Evolutionary conservation across 2,888 invertebrate species (phyloP).

Genomic region (Agelastica alni): DNA sequence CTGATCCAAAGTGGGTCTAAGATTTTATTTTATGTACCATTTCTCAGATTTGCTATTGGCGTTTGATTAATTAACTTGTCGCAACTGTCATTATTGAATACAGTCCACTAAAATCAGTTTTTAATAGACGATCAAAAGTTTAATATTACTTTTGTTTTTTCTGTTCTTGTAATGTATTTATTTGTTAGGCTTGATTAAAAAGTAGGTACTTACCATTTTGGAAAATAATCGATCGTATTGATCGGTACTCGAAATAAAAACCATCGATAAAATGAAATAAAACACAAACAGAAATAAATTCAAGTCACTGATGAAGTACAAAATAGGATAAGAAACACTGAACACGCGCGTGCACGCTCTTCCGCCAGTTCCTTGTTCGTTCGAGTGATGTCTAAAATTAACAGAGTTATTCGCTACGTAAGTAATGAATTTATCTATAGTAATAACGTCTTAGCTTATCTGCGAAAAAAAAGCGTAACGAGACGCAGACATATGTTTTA

Average conservation of each 20-base stretch:
- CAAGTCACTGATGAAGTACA: background rate
- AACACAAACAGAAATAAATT: background rate
- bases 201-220: constrained; percentile 25
- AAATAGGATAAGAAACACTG: no score
- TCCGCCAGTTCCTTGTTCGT: constrained; percentile 4
- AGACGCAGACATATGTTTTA: constrained; percentile 27
- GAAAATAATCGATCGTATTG: constrained; percentile 22
- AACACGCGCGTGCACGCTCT: no score
- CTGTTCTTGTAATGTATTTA: no score
- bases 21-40: no score
- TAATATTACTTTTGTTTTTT: no score
- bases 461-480: constrained; percentile 27
- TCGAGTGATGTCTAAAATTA: constrained; percentile 10
- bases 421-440: constrained; percentile 25
- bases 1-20: no score
- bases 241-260: constrained; percentile 16
- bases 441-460: constrained; percentile 24
- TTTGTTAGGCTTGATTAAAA: no score
- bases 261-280: constrained; percentile 20
- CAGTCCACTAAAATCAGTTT: no score
- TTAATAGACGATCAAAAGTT: no score
- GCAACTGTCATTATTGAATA: no score
- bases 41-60: no score
- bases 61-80: no score
- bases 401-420: constrained; percentile 22